A percentile compares a stretch with the other conserved stretches of the same genome.
phyloP scores from a whole-genome alignment of 1,140 invertebrate genomes.

The Drosophila sp. region DNA sequence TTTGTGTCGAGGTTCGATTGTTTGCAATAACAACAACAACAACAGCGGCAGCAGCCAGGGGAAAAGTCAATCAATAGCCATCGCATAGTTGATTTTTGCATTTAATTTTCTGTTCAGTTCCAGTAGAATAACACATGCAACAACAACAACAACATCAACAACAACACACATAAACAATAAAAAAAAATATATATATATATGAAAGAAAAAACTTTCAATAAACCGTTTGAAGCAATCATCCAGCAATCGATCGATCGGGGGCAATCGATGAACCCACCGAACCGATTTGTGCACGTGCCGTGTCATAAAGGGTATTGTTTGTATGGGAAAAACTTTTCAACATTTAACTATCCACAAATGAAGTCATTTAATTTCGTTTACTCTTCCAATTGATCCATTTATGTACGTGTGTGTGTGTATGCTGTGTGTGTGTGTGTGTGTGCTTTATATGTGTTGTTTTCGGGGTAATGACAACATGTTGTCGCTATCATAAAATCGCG shows the following conservation, averaged over 20 bases:
- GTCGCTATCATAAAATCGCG: conserved; percentile 55
- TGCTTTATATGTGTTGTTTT: conserved; percentile 4
- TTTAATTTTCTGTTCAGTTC: conserved; percentile 9
- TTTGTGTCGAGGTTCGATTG: conserved; percentile 41
- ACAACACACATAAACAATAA: background rate
- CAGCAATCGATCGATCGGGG: conserved; percentile 9
- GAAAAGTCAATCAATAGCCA: conserved; percentile 49
- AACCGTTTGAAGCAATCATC: conserved; percentile 47
- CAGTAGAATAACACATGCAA: background rate
- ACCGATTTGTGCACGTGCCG: conserved; percentile 35
- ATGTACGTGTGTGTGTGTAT: background rate
- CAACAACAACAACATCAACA: background rate
- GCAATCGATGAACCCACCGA: background rate
- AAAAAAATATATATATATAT: conserved; percentile 18
- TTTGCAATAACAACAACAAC: conserved; percentile 1
- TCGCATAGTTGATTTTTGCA: conserved; percentile 41
- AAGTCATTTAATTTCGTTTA: conserved; percentile 21
- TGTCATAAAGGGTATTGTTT: background rate
- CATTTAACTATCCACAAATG: conserved; percentile 20
- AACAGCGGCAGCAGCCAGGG: background rate
- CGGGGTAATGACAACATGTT: conserved; percentile 28
- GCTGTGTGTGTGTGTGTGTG: background rate
- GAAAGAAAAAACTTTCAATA: conserved; percentile 34
- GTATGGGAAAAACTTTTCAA: conserved; percentile 2
- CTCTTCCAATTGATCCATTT: conserved; percentile 16